Evolutionary conservation across 1,140 invertebrate species (phyloP).

Genomic region (Pogonomyrmex californicus): DNA sequence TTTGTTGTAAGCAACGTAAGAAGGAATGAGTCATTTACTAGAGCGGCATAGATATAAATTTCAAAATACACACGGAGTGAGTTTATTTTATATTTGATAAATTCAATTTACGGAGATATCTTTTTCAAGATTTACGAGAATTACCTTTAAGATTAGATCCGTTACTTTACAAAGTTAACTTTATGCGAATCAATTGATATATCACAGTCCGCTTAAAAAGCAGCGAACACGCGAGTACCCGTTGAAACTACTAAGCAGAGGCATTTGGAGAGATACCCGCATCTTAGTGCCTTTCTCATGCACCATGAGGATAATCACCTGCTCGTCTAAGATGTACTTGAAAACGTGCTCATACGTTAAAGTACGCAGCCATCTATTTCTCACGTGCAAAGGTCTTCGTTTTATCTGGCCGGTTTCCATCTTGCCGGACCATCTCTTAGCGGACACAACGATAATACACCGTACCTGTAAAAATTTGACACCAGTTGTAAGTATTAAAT

Average conservation of each 20-base stretch:
- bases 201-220: conserved; percentile 24
- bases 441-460: conserved; percentile 40
- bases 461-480: conserved; percentile 29
- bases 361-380: conserved; percentile 45
- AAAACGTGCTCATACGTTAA: conserved; percentile 51
- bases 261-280: conserved; percentile 39
- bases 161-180: background rate
- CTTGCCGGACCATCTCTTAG: background rate
- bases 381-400: conserved; percentile 49
- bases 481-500: conserved; percentile 13
- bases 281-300: conserved; percentile 51
- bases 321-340: conserved; percentile 54
- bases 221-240: background rate
- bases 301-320: conserved; percentile 40
- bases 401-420: conserved; percentile 27
- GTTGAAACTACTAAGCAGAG: conserved; percentile 23
- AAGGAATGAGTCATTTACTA: background rate
- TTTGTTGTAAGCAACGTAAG: background rate
- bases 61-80: background rate
- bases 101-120: background rate
- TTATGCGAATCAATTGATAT: conserved; percentile 37
- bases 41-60: background rate
- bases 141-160: background rate
- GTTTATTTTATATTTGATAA: background rate
- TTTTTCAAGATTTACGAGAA: background rate